phyloP scores from a whole-genome alignment of 2,888 invertebrate species.

The Poecilobothrus nobilitatus region DNA sequence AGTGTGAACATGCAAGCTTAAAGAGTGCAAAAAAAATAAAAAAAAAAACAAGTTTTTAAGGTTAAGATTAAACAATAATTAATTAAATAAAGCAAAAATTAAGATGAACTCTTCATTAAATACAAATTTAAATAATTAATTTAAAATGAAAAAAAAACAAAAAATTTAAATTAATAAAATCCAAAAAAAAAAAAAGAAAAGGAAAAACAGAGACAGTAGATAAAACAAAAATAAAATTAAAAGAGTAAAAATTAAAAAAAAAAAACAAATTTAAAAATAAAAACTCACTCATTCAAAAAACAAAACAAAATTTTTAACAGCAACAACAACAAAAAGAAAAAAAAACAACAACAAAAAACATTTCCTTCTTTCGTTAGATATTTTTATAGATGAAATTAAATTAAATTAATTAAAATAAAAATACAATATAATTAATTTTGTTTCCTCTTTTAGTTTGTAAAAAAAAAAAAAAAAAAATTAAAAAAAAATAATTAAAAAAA shows the following conservation, averaged over 20 bases:
- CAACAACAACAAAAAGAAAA: conserved; percentile 26
- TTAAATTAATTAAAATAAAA: conserved; percentile 12
- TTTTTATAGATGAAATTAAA: conserved; percentile 7
- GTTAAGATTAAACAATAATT: conserved; percentile 24
- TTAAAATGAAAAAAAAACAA: conserved; percentile 13
- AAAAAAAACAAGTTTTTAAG: conserved; percentile 22
- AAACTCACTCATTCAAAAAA: conserved; percentile 9
- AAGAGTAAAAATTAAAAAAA: not conserved
- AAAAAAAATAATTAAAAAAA: conserved; percentile 15
- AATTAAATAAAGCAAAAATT: conserved; percentile 24
- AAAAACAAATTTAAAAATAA: not conserved
- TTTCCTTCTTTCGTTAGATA: conserved; percentile 10
- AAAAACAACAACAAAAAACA: conserved; percentile 20
- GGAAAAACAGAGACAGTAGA: conserved; percentile 20
- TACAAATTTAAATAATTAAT: not conserved
- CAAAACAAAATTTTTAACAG: conserved; percentile 33
- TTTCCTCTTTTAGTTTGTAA: conserved; percentile 7
- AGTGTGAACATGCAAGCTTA: conserved; percentile 26
- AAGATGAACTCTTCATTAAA: conserved; percentile 17
- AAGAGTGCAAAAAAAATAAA: conserved; percentile 26
- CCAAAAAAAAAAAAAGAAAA: conserved; percentile 5
- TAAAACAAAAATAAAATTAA: too few species aligned
- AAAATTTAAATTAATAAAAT: conserved; percentile 11
- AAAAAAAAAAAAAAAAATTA: conserved; percentile 11
- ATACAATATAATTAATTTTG: conserved; percentile 1